Conservation (phyloP, 2,113 vertebrate genomes). For the Lonchura striata region DNA sequence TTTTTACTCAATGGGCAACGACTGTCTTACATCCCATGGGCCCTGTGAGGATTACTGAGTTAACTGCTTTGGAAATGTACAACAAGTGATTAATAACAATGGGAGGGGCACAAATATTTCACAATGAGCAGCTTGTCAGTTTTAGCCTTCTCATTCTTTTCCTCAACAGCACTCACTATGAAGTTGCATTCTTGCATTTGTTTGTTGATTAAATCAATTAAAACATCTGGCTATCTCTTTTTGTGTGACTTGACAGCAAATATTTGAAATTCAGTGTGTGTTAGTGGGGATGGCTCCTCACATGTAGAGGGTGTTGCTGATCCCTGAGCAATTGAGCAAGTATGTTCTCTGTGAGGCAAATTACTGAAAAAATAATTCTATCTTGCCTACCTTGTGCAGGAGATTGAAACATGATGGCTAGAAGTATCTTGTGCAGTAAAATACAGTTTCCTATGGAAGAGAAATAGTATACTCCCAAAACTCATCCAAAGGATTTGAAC, state of each 20-base stretch:
- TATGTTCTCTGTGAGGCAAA: background rate
- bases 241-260: background rate
- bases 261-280: background rate
- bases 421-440: background rate
- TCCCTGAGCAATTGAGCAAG: background rate
- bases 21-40: background rate
- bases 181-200: background rate
- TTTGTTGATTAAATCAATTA: background rate
- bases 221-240: background rate
- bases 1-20: background rate
- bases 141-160: background rate
- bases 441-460: background rate
- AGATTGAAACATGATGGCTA: background rate
- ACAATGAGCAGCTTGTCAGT: background rate
- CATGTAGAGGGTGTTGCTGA: background rate
- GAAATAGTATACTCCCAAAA: background rate
- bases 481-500: background rate
- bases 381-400: background rate
- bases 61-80: background rate
- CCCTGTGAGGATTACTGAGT: background rate
- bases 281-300: background rate
- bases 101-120: conserved; percentile 23
- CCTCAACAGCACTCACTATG: background rate
- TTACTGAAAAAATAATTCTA: background rate
- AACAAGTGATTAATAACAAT: background rate